Percentiles rank a stretch among this genome's conserved stretches.
These are phyloP conservation scores for Lacanobia wlatinum DNA, from an alignment of 2,888 invertebrate genomes.

Conservation along the genomic window DNA sequence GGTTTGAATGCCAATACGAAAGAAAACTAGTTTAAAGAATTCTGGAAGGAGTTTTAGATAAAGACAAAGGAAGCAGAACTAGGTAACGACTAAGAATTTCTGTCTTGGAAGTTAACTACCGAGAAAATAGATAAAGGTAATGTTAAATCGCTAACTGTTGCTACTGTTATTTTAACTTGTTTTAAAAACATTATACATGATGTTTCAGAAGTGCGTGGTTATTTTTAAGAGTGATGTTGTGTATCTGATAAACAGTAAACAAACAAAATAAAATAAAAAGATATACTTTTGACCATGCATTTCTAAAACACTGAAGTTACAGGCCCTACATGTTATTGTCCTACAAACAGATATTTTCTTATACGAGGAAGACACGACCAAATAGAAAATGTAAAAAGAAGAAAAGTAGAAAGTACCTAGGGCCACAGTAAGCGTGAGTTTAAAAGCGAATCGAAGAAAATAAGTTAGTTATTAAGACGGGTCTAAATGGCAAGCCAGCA, in stretches of 20 bases:
- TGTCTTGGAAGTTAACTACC: slow-evolving; percentile 11
- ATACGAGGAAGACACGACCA: background rate
- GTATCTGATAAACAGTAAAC: no score
- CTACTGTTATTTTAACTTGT: background rate
- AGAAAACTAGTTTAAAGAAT: slow-evolving; percentile 32
- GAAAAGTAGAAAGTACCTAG: background rate
- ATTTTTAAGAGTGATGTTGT: no score
- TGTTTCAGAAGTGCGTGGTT: no score
- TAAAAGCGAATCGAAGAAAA: slow-evolving; percentile 12
- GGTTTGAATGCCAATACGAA: slow-evolving; percentile 16
- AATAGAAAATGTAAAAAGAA: background rate
- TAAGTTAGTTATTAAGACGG: slow-evolving; percentile 1
- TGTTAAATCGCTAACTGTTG: background rate
- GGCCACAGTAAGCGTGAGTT: background rate
- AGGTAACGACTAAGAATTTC: slow-evolving; percentile 4
- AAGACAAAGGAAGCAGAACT: slow-evolving; percentile 36
- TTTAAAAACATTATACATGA: no score
- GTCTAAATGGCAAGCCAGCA: slow-evolving; percentile 26
- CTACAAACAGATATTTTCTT: background rate
- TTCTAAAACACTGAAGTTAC: no score
- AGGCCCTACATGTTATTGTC: no score
- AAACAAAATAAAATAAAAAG: no score
- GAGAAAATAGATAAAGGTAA: slow-evolving; percentile 1
- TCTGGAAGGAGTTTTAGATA: slow-evolving; percentile 22
- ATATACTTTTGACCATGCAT: no score